Evolutionary conservation across 2,797 vertebrate genomes (phyloP), one percentile per base, ranked within the genome.

Genomic region (Hapalemur alaotrensis): DNA sequence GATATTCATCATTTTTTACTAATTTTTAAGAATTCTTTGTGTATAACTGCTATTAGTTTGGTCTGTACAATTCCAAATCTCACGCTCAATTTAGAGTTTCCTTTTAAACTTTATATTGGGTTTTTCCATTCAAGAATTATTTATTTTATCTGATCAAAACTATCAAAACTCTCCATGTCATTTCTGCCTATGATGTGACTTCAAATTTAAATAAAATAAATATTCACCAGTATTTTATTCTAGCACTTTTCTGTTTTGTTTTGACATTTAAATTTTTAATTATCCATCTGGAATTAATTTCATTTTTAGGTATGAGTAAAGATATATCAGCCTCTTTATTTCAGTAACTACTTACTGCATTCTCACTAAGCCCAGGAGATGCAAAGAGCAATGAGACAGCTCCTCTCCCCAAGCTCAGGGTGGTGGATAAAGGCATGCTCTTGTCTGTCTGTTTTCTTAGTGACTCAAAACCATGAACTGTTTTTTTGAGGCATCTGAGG

Each of bases 261-360:
- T 91, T 69, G 72, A 43, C 2, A 86, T 23, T 89, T 89, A 43
- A 83, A 81, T 63, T 35, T 81, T 84, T 75, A 72, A 46, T 70
- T 95, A 84, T 50, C 41, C 3, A 57, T n/a, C 73, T 92, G 48
- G 11, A 87, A 93, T 95, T 93, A 50, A 85, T 70, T 79, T 67
- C 4, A 91, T 20, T 95, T 95, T 93, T 84, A 91, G 43, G 4
- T 69, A 28, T 59, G 20, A 57, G 52, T 41, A 84, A 84, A 87
- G 38, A 30, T n/a, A 38, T 30, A 28, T 0, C 8, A 0, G 2
- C 67, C 23, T 86, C 91, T 81, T 63, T 91, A 69, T 54, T 84
- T 75, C 32, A 65, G 0, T 72, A 46, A 35, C 43, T 78, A 83
- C 20, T 86, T 82, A 69, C 0, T 70, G 22, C 4, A 46, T 83